Evolutionary conservation across 2,797 vertebrate genomes (phyloP).

Genomic region (Helarctos malayanus): DNA sequence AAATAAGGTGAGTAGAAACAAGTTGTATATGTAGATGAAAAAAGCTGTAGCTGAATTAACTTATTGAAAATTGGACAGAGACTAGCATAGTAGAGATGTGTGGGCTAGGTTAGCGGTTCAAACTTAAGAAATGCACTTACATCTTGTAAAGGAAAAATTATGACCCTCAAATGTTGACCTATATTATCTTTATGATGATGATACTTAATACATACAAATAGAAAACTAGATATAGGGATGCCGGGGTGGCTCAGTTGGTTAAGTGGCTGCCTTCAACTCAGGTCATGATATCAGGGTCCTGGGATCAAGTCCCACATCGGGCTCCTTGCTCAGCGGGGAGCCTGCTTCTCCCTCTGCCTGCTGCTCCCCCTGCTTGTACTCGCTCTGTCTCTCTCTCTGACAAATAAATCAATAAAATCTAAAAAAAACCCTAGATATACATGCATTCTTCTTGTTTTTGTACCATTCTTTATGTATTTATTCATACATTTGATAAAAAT

Average conservation of each 20-base stretch:
- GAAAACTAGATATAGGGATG: not conserved
- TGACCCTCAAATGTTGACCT: not conserved
- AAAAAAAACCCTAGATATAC: not conserved
- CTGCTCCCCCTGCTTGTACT: too few species aligned
- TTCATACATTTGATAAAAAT: constrained; percentile 83
- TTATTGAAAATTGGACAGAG: not conserved
- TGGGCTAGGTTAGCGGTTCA: not conserved
- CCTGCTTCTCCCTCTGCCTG: too few species aligned
- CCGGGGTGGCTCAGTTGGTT: too few species aligned
- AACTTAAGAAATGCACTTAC: not conserved
- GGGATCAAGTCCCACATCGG: too few species aligned
- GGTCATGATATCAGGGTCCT: too few species aligned
- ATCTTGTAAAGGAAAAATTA: not conserved
- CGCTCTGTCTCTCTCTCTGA: too few species aligned
- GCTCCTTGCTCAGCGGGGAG: too few species aligned
- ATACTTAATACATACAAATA: not conserved
- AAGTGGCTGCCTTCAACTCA: too few species aligned
- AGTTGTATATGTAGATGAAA: not conserved
- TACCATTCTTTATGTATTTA: constrained; percentile 83
- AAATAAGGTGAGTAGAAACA: not conserved
- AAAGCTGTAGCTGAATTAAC: not conserved
- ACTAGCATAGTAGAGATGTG: not conserved
- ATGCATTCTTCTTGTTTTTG: not conserved
- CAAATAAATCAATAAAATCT: too few species aligned
- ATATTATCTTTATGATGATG: not conserved